These are phyloP conservation scores for Psococerastis gibbosa DNA, from an alignment of 2,888 invertebrate species.

Conservation along the genomic window DNA sequence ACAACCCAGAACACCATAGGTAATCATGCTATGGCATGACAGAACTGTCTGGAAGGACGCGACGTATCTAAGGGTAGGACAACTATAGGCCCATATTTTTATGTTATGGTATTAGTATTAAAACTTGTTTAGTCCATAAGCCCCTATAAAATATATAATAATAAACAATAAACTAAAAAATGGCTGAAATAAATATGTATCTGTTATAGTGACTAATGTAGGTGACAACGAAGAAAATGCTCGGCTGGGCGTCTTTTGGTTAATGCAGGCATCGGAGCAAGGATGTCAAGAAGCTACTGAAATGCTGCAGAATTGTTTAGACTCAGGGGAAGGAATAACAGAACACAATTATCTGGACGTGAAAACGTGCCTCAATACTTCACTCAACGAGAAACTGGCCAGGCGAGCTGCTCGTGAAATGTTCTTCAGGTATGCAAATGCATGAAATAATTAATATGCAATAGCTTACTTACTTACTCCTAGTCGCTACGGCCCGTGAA, in stretches of 20 bases:
- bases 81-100: too few species aligned
- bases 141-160: too few species aligned
- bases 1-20: too few species aligned
- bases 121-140: too few species aligned
- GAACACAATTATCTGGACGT: conserved; percentile 55
- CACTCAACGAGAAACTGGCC: conserved; percentile 70
- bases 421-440: conserved; percentile 47
- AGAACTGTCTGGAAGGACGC: too few species aligned
- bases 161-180: conserved; percentile 12
- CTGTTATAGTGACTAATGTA: conserved; percentile 38
- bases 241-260: conserved; percentile 70
- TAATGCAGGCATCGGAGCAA: conserved; percentile 83
- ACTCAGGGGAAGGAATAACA: conserved; percentile 47
- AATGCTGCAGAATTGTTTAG: conserved; percentile 52
- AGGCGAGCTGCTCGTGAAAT: conserved; percentile 72
- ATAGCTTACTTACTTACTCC: not conserved
- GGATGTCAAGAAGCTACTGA: conserved; percentile 75
- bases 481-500: too few species aligned
- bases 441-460: not conserved
- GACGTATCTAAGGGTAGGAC: too few species aligned
- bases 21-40: too few species aligned
- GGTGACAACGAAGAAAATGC: conserved; percentile 52
- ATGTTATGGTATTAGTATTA: too few species aligned
- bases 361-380: conserved; percentile 61
- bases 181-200: too few species aligned